Evolutionary conservation across 2,113 vertebrate genomes (phyloP), one percentile per base, ranked within the genome.

Genomic region (Ctenodactylus gundi): DNA sequence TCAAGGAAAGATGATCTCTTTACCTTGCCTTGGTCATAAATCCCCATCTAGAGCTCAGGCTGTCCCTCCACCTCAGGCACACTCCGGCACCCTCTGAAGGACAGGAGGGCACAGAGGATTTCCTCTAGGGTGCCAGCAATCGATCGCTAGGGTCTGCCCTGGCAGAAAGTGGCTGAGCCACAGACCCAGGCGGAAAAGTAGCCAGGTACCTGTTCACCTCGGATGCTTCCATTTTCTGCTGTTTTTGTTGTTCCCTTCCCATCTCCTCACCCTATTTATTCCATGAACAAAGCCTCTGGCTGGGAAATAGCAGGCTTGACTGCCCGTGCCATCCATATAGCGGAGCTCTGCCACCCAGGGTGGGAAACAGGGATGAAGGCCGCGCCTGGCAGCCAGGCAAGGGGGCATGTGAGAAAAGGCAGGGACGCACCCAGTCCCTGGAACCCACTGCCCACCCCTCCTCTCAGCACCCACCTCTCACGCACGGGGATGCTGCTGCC

Each of bases 261-360:
- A 90, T 51, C 72, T 87, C 60, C 68, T 77, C 67, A 29, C n/a
- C 41, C n/a, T 76, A 34, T 60, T 53, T 25, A 60, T 95, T 93
- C 89, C 85, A n/a, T 7, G 85, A 65, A 78, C 68, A 92, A 68
- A 90, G 46, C 0, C 58, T 90, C 86, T 23, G 75, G 29, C n/a
- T 62, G 77, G 36, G 84, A 91, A 75, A 20, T 0, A 2, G 68
- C 86, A 96, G 25, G n/a, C 68, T 76, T 84, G 31, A 46, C 12
- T 64, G 25, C 13, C 39, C 46, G 10, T 18, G 49, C 0, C 62
- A 1, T 87, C 46, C 73, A 14, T 34, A 58, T 11, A 0, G 7
- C 21, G 53, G 49, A 94, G 94, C 27, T 88, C 3, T 0, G 0
- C 53, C 31, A 53, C 57, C 39, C 4, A 0, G 0, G 17, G 34